Percentiles rank a stretch among this genome's conserved stretches.
These are phyloP conservation scores for Colistium nudipinnis DNA, from an alignment of 2,113 vertebrate species.

Conservation along the genomic window DNA sequence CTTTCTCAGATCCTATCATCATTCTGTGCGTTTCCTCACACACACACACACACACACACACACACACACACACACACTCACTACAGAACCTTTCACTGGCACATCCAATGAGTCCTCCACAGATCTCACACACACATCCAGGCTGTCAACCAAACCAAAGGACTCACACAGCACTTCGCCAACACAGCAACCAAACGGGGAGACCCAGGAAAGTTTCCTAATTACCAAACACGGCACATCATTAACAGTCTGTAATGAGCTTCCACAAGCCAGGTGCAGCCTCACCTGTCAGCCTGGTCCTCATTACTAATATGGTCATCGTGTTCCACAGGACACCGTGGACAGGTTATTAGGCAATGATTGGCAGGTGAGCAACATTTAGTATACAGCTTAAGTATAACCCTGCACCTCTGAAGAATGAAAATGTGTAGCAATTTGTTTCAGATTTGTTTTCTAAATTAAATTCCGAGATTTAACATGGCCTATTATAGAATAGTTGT, in stretches of 20 bases:
- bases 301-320: constrained; percentile 69
- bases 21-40: constrained; percentile 22
- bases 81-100: constrained; percentile 15
- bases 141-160: constrained; percentile 66
- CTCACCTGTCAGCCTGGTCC: constrained; percentile 67
- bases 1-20: constrained; percentile 16
- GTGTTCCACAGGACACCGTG: constrained; percentile 47
- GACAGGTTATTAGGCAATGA: constrained; percentile 68
- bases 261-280: constrained; percentile 57
- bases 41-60: constrained; percentile 42
- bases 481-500: neutral
- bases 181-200: constrained; percentile 40
- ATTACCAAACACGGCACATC: constrained; percentile 66
- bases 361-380: constrained; percentile 52
- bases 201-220: constrained; percentile 57
- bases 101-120: constrained; percentile 20
- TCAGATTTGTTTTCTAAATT: constrained; percentile 15
- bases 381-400: constrained; percentile 25
- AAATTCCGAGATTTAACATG: neutral
- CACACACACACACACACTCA: constrained; percentile 50
- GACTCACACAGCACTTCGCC: constrained; percentile 4
- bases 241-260: constrained; percentile 69
- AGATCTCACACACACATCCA: constrained; percentile 36
- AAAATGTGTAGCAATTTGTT: constrained; percentile 31
- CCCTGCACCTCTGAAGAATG: constrained; percentile 19